A percentile compares a stretch with the other conserved stretches of the same genome.
Conservation (phyloP, 2,113 vertebrate species). For the Oryzias javanicus region DNA sequence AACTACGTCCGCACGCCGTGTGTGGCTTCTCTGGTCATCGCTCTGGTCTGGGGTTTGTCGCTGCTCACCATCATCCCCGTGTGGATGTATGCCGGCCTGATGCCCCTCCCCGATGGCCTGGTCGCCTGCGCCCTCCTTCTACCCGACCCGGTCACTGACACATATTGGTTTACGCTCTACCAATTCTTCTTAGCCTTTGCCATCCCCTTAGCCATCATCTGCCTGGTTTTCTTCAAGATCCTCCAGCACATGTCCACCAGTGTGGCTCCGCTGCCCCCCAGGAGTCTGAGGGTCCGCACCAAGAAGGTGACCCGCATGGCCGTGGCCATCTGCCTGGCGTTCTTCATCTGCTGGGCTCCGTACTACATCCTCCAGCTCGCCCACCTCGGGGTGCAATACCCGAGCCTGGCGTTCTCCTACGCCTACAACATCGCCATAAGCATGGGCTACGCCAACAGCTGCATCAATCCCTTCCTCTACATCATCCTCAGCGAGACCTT, state of each 20-base stretch:
- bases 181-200: conserved; percentile 86
- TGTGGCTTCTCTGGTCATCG: conserved; percentile 73
- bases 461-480: conserved; percentile 79
- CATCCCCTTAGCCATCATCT: conserved; percentile 80
- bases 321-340: conserved; percentile 84
- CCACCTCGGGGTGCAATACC: conserved; percentile 71
- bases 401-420: conserved; percentile 66
- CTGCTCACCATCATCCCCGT: conserved; percentile 83
- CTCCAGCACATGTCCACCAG: conserved; percentile 84
- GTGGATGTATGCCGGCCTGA: conserved; percentile 84
- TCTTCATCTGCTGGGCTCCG: conserved; percentile 87
- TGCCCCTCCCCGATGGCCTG: conserved; percentile 78
- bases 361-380: conserved; percentile 77
- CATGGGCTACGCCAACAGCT: conserved; percentile 80
- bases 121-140: conserved; percentile 84
- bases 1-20: conserved; percentile 78
- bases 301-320: conserved; percentile 86
- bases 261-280: conserved; percentile 80
- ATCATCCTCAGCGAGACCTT: conserved; percentile 75
- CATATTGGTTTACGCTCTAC: conserved; percentile 87
- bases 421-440: conserved; percentile 78
- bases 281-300: conserved; percentile 76
- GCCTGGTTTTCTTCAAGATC: conserved; percentile 83
- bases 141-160: conserved; percentile 78
- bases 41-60: conserved; percentile 81